Conservation (phyloP, 2,797 vertebrate genomes). For the Crenuchus spilurus region DNA sequence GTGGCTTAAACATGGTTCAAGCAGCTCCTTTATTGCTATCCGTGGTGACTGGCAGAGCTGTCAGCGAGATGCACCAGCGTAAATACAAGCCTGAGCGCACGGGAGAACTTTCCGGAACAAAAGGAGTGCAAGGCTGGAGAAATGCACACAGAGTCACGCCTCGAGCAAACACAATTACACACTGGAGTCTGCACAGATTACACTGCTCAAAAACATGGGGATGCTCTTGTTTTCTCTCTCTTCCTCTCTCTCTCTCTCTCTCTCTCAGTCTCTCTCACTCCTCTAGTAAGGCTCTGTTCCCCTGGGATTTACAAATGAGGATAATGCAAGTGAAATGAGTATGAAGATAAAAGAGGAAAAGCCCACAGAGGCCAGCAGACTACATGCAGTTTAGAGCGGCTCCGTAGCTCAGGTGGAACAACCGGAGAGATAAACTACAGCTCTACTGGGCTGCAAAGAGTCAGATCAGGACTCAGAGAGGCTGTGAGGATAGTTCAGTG, state of each 20-base stretch:
- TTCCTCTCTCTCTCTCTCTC: constrained; percentile 1
- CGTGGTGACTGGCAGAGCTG: constrained; percentile 8
- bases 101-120: constrained; percentile 37
- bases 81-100: neutral
- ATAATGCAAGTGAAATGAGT: constrained; percentile 31
- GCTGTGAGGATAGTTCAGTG: neutral
- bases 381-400: constrained; percentile 16
- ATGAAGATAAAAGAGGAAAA: neutral
- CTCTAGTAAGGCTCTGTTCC: neutral
- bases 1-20: neutral
- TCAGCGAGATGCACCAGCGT: neutral
- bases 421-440: constrained; percentile 10
- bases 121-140: constrained; percentile 13
- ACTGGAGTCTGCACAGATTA: constrained; percentile 15
- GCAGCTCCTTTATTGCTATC: constrained; percentile 13
- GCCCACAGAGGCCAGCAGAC: constrained; percentile 1
- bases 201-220: constrained; percentile 18
- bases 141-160: neutral
- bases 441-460: constrained; percentile 8
- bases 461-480: constrained; percentile 22
- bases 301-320: constrained; percentile 27
- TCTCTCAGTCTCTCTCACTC: neutral
- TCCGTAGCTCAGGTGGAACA: constrained; percentile 2
- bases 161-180: constrained; percentile 26
- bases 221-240: constrained; percentile 4